Base-by-base conservation (phyloP, 2,113 vertebrate genomes). In the Recurvirostra avosetta region DNA sequence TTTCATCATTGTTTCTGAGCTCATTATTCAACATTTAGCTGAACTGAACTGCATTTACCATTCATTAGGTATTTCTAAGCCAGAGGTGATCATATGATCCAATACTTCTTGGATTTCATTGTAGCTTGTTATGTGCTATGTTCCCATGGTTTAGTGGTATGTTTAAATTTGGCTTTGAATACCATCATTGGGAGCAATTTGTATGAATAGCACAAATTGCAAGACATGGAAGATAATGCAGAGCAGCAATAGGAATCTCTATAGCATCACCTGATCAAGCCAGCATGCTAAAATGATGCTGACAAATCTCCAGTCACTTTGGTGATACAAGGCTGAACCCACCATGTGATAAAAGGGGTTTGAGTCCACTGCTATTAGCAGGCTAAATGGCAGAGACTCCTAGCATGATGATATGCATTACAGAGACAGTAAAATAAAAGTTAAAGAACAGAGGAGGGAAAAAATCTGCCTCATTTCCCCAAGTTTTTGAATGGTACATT, bases 21-120 rank as follows among this genome's bases (percentile, higher is more conserved):
- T 94, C 95, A 96, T 96, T 97, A 98, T 93, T 97, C 88, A 91
- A 91, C 91, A 79, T 96, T 94, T 95, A 96, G 91, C 91, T 88
- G 81, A 78, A 92, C 45, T 63, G 41, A 97, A 88, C 38, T 86
- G 47, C 91, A 94, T 97, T 93, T 97, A 92, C 91, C 41, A 84
- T 88, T 94, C 84, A 84, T 92, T 91, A 95, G 71, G 32, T 90
- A 55, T 94, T 96, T 96, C 83, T 96, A 94, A 96, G 79, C 49
- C 47, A 74, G 77, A 95, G 58, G 45, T 65, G 17, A 74, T 84
- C 71, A 85, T 79, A 92, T 49, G 45, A 96, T 68, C 47, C 92
- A 90, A 52, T 76, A 79, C 62, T 65, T 90, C 81, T 62, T 78
- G 62, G 67, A 94, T 96, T 85, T 82, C 74, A 72, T 10, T 78